phyloP scores from a whole-genome alignment of 2,888 invertebrate species.

The Hesperia comma region DNA sequence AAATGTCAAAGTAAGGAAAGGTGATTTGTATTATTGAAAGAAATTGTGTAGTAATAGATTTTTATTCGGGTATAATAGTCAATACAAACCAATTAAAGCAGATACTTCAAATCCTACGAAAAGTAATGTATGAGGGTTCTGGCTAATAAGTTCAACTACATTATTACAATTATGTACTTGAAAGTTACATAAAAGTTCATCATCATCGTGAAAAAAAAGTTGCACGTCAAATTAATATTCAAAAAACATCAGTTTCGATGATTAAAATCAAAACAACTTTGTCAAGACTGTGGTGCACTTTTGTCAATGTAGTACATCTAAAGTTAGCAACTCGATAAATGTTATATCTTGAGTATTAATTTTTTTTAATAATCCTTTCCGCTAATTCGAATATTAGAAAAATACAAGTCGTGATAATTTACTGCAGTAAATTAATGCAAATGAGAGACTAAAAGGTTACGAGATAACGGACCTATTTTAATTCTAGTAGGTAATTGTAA shows the following conservation, averaged over 20 bases:
- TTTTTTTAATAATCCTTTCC: not conserved
- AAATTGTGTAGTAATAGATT: slow-evolving; percentile 6
- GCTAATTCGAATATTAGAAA: too few species aligned
- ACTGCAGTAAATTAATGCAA: too few species aligned
- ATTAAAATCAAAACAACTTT: not conserved
- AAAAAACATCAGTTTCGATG: not conserved
- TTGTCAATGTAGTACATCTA: not conserved
- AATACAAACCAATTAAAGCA: slow-evolving; percentile 34
- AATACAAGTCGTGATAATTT: too few species aligned
- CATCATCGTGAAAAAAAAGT: slow-evolving; percentile 12
- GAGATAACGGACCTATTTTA: too few species aligned
- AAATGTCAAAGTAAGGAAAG: too few species aligned
- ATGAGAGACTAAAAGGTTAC: too few species aligned
- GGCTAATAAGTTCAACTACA: slow-evolving; percentile 17
- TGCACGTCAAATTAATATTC: slow-evolving; percentile 12
- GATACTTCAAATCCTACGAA: slow-evolving; percentile 26
- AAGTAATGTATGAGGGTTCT: slow-evolving; percentile 17
- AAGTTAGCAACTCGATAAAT: not conserved
- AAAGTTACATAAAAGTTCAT: slow-evolving; percentile 27
- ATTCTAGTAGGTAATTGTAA: too few species aligned
- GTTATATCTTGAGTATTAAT: not conserved
- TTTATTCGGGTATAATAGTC: slow-evolving; percentile 30
- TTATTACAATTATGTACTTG: slow-evolving; percentile 22
- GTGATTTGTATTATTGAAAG: not conserved
- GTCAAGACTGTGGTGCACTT: not conserved